Evolutionary conservation across 2,888 invertebrate species (phyloP).

Genomic region (Schizotus pectinicornis): DNA sequence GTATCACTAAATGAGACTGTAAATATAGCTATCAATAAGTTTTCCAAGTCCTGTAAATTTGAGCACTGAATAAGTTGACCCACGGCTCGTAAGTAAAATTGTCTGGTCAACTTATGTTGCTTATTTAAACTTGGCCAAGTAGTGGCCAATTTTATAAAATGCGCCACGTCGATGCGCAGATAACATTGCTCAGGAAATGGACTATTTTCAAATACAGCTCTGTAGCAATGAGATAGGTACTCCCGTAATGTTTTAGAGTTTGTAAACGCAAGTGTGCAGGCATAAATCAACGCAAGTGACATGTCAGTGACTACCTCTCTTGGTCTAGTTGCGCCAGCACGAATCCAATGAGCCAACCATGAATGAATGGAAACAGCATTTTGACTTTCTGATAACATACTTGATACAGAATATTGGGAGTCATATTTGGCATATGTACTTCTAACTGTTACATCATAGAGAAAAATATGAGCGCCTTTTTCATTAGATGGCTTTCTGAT

Average conservation of each 20-base stretch:
- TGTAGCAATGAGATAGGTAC: conserved; percentile 2
- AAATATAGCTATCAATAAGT: conserved; percentile 8
- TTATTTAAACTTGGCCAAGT: conserved; percentile 4
- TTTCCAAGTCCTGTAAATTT: conserved; percentile 5
- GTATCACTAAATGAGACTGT: conserved; percentile 14
- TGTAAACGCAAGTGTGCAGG: conserved; percentile 1
- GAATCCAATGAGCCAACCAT: conserved; percentile 27
- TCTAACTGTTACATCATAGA: conserved; percentile 30
- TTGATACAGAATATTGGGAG: conserved; percentile 28
- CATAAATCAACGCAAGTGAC: conserved; percentile 24
- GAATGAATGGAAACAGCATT: conserved; percentile 16
- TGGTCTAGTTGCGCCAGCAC: conserved; percentile 22
- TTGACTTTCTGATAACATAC: conserved; percentile 29
- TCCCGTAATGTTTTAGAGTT: conserved; percentile 1
- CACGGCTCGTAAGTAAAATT: conserved; percentile 8
- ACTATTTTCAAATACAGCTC: neutral
- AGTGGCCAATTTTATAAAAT: conserved; percentile 3
- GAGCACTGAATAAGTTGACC: conserved; percentile 16
- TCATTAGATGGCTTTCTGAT: conserved; percentile 12
- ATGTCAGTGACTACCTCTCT: conserved; percentile 28
- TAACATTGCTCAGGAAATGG: neutral
- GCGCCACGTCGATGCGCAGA: conserved; percentile 7
- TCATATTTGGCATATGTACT: too few relatives aligned
- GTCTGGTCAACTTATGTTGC: conserved; percentile 7
- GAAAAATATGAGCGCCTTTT: conserved; percentile 26